Conservation (phyloP, 2,113 vertebrate genomes). For the Perccottus glenii region DNA sequence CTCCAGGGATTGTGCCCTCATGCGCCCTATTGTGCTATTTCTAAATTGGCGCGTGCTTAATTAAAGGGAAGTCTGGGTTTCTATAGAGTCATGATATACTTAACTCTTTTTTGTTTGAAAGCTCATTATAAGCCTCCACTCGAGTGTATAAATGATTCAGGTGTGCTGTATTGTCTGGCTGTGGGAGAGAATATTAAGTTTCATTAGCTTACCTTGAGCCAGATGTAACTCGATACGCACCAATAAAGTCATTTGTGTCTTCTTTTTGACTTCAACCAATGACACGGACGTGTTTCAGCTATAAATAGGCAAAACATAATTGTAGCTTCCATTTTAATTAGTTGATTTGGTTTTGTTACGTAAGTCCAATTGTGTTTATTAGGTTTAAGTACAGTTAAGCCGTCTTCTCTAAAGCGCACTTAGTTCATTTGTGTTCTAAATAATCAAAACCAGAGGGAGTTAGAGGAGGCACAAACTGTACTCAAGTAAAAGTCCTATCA, state of each 20-base stretch:
- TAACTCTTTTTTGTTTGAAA: neutral
- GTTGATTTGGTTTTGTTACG: neutral
- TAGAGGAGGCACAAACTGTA: too few species aligned
- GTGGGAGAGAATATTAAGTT: slow-evolving; percentile 69
- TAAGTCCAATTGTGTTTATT: neutral
- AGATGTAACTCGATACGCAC: slow-evolving; percentile 59
- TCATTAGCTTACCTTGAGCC: slow-evolving; percentile 39
- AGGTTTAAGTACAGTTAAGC: neutral
- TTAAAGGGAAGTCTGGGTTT: neutral
- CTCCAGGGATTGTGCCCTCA: slow-evolving; percentile 22
- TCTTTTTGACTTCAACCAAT: neutral
- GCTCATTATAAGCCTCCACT: neutral
- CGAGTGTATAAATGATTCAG: slow-evolving; percentile 68
- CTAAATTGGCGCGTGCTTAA: neutral
- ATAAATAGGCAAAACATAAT: neutral
- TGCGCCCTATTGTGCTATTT: slow-evolving; percentile 3
- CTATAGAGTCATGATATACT: neutral
- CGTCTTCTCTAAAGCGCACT: neutral
- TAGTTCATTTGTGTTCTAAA: neutral
- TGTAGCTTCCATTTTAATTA: neutral
- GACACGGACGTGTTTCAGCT: too few species aligned
- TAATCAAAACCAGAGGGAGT: too few species aligned
- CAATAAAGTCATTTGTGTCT: neutral
- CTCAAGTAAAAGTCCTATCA: too few species aligned
- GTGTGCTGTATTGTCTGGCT: slow-evolving; percentile 46